These are phyloP conservation scores for Elephas maximus DNA, from an alignment of 2,113 vertebrate species.

Conservation along the genomic window DNA sequence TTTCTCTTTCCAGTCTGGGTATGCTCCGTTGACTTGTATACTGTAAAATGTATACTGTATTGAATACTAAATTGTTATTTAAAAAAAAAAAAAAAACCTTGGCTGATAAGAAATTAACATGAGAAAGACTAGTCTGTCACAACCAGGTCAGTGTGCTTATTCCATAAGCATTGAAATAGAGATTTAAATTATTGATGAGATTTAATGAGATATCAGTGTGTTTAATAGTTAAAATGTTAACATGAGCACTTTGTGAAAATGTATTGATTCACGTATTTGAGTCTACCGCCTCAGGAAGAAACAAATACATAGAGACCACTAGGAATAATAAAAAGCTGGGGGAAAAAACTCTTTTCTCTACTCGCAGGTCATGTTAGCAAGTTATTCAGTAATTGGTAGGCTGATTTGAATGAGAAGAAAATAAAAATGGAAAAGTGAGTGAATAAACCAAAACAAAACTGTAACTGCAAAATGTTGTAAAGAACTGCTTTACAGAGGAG, in stretches of 20 bases:
- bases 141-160: background rate
- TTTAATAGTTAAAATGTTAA: background rate
- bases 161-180: slow-evolving; percentile 15
- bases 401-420: slow-evolving; percentile 72
- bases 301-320: background rate
- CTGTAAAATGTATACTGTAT: background rate
- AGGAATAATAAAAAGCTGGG: slow-evolving; percentile 35
- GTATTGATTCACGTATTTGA: background rate
- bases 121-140: slow-evolving; percentile 16
- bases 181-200: slow-evolving; percentile 16
- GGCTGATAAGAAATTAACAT: slow-evolving; percentile 57
- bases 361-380: slow-evolving; percentile 56
- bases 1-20: slow-evolving; percentile 79
- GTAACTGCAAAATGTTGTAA: slow-evolving; percentile 82
- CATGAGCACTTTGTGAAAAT: background rate
- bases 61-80: slow-evolving; percentile 4
- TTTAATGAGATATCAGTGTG: background rate
- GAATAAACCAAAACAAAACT: slow-evolving; percentile 79
- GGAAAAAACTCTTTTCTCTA: slow-evolving; percentile 47
- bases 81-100: background rate
- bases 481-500: slow-evolving; percentile 82
- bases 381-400: slow-evolving; percentile 68
- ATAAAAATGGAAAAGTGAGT: slow-evolving; percentile 78
- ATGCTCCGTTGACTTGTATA: slow-evolving; percentile 39
- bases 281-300: background rate